These are phyloP conservation scores for Erythrocebus patas DNA, from an alignment of 2,113 vertebrate species.

Conservation along the genomic window DNA sequence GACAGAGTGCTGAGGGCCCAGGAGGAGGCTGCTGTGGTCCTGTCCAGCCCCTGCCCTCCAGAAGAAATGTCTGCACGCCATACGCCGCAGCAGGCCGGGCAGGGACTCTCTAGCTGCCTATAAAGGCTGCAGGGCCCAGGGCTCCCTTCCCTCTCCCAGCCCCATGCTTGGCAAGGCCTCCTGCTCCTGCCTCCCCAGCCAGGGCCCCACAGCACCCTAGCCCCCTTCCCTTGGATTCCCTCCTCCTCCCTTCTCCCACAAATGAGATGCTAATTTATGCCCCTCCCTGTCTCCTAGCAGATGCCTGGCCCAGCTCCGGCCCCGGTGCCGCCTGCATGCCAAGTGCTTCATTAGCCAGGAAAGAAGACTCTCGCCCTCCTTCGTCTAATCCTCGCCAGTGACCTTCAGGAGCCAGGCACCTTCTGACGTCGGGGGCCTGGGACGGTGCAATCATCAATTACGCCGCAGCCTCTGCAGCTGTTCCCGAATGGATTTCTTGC, in stretches of 20 bases:
- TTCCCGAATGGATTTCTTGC: conserved; percentile 58
- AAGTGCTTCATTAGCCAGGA: conserved; percentile 68
- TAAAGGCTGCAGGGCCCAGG: background rate
- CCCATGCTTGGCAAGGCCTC: fast-evolving
- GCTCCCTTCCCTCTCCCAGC: background rate
- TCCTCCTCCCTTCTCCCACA: background rate
- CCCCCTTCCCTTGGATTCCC: background rate
- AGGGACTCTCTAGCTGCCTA: background rate
- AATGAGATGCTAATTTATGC: conserved; percentile 68
- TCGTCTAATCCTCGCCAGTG: conserved; percentile 59
- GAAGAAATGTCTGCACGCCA: fast-evolving
- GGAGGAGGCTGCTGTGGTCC: background rate
- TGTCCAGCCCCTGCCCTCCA: background rate
- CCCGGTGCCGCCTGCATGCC: conserved; percentile 25
- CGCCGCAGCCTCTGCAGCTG: conserved; percentile 35
- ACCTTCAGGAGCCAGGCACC: conserved; percentile 69
- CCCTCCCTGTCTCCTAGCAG: conserved; percentile 51
- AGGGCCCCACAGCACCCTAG: fast-evolving
- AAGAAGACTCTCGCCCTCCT: conserved; percentile 50
- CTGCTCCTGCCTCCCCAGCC: background rate
- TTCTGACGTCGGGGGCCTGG: background rate
- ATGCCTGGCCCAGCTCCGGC: conserved; percentile 38
- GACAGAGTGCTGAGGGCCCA: background rate
- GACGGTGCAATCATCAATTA: conserved; percentile 45
- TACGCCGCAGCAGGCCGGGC: fast-evolving